phyloP scores from a whole-genome alignment of 2,888 invertebrate species.

The Synanthedon andrenaeformis region DNA sequence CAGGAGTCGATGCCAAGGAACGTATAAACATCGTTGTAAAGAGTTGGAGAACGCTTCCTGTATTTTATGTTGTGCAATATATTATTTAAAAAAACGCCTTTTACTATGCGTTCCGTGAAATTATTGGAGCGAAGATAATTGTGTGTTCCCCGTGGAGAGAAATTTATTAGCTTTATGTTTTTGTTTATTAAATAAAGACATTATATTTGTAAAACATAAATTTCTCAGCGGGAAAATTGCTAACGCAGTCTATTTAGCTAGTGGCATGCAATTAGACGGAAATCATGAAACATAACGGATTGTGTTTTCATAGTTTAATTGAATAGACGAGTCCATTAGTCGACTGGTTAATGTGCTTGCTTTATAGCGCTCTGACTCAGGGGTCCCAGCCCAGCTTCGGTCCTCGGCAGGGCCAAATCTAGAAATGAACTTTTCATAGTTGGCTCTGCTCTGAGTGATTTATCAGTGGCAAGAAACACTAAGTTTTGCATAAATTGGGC shows the following conservation, averaged over 20 bases:
- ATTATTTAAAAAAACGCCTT: conserved; percentile 21
- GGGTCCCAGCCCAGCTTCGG: too few species aligned
- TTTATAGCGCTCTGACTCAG: too few species aligned
- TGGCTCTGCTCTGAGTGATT: too few species aligned
- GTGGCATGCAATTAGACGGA: too few species aligned
- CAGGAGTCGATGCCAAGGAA: conserved; percentile 36
- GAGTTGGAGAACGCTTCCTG: conserved; percentile 29
- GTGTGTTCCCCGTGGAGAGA: conserved; percentile 13
- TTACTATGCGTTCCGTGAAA: conserved; percentile 25
- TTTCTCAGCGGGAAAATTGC: not conserved
- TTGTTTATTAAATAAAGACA: not conserved
- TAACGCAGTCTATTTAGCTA: not conserved
- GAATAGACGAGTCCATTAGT: too few species aligned
- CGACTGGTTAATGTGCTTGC: too few species aligned
- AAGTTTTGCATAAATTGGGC: too few species aligned
- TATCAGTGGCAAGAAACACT: too few species aligned
- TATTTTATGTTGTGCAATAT: conserved; percentile 25
- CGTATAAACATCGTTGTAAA: conserved; percentile 36
- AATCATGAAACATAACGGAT: too few species aligned
- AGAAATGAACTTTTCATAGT: too few species aligned
- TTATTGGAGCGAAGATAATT: conserved; percentile 36
- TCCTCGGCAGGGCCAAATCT: too few species aligned
- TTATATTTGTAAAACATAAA: not conserved
- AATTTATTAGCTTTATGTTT: conserved; percentile 1
- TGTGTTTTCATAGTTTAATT: too few species aligned